phyloP scores from a whole-genome alignment of 2,797 vertebrate species.

The Malacoctenus gilli region DNA sequence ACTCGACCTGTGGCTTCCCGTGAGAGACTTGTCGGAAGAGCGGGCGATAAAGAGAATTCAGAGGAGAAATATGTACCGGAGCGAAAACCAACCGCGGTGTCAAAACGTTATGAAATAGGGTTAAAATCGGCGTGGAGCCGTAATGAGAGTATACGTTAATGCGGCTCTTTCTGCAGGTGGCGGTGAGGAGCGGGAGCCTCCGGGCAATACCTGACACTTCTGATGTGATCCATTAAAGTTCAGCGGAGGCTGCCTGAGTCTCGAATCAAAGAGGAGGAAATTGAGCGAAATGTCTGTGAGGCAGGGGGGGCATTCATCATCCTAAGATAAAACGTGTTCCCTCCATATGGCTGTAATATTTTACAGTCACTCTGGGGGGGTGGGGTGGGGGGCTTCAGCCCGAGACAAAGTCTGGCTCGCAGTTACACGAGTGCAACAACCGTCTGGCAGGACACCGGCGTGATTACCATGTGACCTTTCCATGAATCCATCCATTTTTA shows the following conservation, averaged over 20 bases:
- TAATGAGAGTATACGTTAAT: constrained; percentile 40
- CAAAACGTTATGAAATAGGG: too few relatives aligned
- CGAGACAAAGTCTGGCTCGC: constrained; percentile 40
- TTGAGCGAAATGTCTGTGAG: constrained; percentile 73
- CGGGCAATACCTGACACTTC: constrained; percentile 54
- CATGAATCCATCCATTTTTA: constrained; percentile 32
- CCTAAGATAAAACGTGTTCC: constrained; percentile 71
- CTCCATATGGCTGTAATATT: constrained; percentile 63
- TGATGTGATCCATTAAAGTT: constrained; percentile 65
- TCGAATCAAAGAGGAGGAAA: constrained; percentile 74
- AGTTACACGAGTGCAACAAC: constrained; percentile 28
- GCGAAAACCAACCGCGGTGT: too few relatives aligned
- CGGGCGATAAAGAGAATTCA: too few relatives aligned
- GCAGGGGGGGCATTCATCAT: constrained; percentile 71
- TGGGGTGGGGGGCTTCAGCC: constrained; percentile 36
- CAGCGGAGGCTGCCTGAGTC: constrained; percentile 56
- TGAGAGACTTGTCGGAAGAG: too few relatives aligned
- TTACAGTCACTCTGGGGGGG: constrained; percentile 50
- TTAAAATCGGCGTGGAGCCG: not conserved
- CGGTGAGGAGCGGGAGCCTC: constrained; percentile 38
- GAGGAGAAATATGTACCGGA: too few relatives aligned
- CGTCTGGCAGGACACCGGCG: constrained; percentile 18
- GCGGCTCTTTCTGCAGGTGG: constrained; percentile 34
- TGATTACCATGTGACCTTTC: constrained; percentile 53
- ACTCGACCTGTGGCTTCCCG: too few relatives aligned